Evolutionary conservation across 2,113 vertebrate genomes (phyloP), one percentile per base, ranked within the genome.

Genomic region (Galemys pyrenaicus): DNA sequence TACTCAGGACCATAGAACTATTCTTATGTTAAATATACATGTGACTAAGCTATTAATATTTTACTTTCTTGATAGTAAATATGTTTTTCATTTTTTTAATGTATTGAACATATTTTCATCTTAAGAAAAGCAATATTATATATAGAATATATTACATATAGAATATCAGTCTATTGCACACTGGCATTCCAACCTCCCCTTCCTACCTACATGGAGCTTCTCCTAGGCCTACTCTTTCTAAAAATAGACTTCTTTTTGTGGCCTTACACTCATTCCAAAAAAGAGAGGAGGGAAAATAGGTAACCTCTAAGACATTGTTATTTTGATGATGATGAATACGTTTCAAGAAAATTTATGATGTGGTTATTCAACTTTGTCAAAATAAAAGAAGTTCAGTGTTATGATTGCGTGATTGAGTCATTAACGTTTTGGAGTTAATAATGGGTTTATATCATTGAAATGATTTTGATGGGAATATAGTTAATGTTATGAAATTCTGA

Each of bases 381-480:
- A 87, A 78, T 65, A 70, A 60, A 73, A 91, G 46, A 65, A 22
- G 19, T 79, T 28, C n/a, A 81, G 22, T 71, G 37, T 30, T 17
- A 68, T 83, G 54, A 46, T 46, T 51, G 44, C 87, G 19, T 83
- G 54, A 46, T 46, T 51, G 44, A 89, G 19, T 68, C 30, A 54
- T 93, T 83, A 93, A 6, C 19, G 26, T 71, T 74, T 93, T 77
- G 60, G 67, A 65, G 26, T 9, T 15, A 92, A 35, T 92, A 51
- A 58, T 37, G 8, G 6, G 3, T 26, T 94, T 51, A 54, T 54
- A 39, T 37, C 62, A 75, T 44, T 83, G 22, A 73, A 80, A 88
- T 75, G 46, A 60, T 88, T 96, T 95, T 92, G 49, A 75, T 88
- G 67, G 94, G 68, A 89, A 94, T 71, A 67, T 83, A 64, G 26